These are phyloP conservation scores for Mixornis gularis DNA, from an alignment of 2,113 vertebrate species.

Conservation along the genomic window DNA sequence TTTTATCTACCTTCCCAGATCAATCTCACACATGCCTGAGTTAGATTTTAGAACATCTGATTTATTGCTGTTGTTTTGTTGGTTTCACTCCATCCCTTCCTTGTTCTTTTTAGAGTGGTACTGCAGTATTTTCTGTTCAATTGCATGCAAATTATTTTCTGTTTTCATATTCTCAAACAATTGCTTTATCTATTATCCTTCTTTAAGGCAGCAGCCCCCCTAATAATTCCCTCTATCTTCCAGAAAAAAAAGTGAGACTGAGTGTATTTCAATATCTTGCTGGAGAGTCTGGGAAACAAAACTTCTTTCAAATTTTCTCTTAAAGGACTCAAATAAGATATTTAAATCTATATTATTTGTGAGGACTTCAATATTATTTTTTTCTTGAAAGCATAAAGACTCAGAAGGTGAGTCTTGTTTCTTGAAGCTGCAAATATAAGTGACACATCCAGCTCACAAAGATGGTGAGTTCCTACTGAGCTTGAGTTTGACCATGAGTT, in stretches of 20 bases:
- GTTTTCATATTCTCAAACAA: background rate
- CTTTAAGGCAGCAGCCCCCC: background rate
- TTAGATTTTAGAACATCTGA: background rate
- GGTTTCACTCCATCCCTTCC: background rate
- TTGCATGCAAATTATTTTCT: background rate
- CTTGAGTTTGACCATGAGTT: background rate
- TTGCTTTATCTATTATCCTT: background rate
- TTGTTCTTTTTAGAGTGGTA: background rate
- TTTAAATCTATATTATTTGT: background rate
- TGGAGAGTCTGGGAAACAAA: background rate
- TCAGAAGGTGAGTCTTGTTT: background rate
- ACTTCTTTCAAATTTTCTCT: background rate
- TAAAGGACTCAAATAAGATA: background rate
- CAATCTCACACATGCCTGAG: background rate
- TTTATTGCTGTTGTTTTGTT: background rate
- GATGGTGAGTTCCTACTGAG: background rate
- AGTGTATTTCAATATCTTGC: background rate
- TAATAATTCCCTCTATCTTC: background rate
- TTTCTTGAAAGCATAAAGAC: background rate
- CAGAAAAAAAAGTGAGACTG: background rate
- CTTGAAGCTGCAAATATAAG: background rate
- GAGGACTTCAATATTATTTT: background rate
- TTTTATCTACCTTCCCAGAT: background rate
- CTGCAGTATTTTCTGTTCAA: background rate
- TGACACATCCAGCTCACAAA: background rate